Percentiles rank a stretch among this genome's conserved stretches.
Evolutionary conservation across 2,888 invertebrate species (phyloP).

Genomic region (Penaeus monodon): DNA sequence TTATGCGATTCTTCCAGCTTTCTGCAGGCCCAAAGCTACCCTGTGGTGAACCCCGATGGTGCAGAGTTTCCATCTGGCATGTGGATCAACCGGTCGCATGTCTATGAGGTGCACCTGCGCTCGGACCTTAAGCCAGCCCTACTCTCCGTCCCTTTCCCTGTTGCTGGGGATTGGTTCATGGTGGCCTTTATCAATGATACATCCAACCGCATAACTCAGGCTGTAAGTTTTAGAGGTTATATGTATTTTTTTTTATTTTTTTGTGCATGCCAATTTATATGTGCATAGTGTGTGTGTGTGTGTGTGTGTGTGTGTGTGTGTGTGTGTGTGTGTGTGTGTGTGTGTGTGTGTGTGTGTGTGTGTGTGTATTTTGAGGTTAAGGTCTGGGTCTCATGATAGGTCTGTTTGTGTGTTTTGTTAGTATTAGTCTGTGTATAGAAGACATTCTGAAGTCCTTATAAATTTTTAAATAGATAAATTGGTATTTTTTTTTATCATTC

Average conservation of each 20-base stretch:
- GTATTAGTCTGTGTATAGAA: neutral
- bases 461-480: neutral
- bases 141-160: conserved; percentile 67
- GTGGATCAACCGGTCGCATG: conserved; percentile 67
- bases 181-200: conserved; percentile 73
- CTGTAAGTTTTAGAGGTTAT: conserved; percentile 62
- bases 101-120: conserved; percentile 67
- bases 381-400: no score
- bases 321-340: no score
- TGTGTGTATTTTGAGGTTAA: no score
- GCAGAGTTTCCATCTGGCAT: conserved; percentile 69
- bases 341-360: no score
- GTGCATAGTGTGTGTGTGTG: neutral
- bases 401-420: no score
- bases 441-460: neutral
- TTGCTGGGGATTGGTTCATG: conserved; percentile 70
- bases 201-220: conserved; percentile 67
- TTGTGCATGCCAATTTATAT: neutral
- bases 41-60: conserved; percentile 69
- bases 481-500: no score
- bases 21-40: conserved; percentile 70
- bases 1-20: conserved; percentile 69
- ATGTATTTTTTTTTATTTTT: neutral
- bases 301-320: neutral
- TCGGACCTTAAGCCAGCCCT: conserved; percentile 67